Conservation (phyloP, 2,113 vertebrate genomes). For the Lichenostomus cassidix region DNA sequence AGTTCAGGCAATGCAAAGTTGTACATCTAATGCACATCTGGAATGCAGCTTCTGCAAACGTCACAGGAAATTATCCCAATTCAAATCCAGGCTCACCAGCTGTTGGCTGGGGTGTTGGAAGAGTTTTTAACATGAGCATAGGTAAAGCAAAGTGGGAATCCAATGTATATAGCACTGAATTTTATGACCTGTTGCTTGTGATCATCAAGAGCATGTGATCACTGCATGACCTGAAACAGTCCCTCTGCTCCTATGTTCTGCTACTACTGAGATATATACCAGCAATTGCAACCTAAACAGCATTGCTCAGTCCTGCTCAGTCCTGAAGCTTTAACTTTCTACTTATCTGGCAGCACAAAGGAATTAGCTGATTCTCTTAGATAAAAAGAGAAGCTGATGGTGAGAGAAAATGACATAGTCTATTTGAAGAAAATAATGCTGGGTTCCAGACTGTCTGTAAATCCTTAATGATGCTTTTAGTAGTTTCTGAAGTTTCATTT, state of each 20-base stretch:
- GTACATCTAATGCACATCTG: not conserved
- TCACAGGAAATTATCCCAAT: not conserved
- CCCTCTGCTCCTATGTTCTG: not conserved
- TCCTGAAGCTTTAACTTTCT: not conserved
- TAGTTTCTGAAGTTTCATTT: constrained; percentile 42
- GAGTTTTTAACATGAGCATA: not conserved
- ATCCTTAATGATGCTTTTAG: constrained; percentile 43
- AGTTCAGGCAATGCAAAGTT: not conserved
- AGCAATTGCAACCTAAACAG: not conserved
- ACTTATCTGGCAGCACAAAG: not conserved
- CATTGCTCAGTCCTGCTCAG: not conserved
- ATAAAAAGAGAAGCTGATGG: not conserved
- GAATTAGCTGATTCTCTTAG: not conserved
- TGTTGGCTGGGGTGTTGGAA: not conserved
- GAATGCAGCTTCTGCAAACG: rapidly evolving
- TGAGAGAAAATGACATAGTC: not conserved
- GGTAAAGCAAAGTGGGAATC: not conserved
- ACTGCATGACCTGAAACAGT: not conserved
- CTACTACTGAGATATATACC: not conserved
- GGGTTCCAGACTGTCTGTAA: not conserved
- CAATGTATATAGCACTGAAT: not conserved
- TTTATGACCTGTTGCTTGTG: not conserved
- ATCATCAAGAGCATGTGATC: not conserved
- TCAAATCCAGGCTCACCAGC: not conserved
- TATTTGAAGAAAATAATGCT: not conserved